Base-by-base conservation (phyloP, 1,140 invertebrate genomes). In the Dinothrombium tinctorium region DNA sequence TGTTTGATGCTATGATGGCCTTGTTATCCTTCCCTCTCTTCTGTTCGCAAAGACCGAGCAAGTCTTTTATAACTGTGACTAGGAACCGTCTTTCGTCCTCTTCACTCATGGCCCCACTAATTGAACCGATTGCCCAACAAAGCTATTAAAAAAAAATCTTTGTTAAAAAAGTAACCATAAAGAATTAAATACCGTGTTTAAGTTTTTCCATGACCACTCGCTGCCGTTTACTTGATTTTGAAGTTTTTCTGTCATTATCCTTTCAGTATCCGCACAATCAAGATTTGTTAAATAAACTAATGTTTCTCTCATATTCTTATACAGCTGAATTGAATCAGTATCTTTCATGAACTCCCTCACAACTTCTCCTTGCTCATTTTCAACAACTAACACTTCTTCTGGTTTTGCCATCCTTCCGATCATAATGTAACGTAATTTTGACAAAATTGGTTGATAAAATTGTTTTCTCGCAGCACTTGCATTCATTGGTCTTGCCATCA, bases 21-120 rank as follows among this genome's bases (percentile, higher is more conserved):
- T 99, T 99, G 59, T 99, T 99, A 60, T 99, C 92, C 65, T 99
- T 99, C 8, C 92, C 92, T 51, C 94, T 78, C 58, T 99, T 99
- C 56, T 98, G 90, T 59, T 99, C 94, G 63, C 94, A 99, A 9
- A 99, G 61, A 2, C 89, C 89, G 24, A 99, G 67, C 37, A 99
- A 66, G 60, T 99, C 92, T 50, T 96, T 95, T 46, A 99, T 99
- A 25, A 99, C 94, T 41, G 89, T 92, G 35, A 99, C 94, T 45
- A 99, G 67, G 66, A 99, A 99, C 37, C 90, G 66, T 56, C 96
- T 96, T 57, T 99, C 94, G 61, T 99, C 92, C 60, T 99, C 94
- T 64, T 99, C 94, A 55, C 81, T 73, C 84, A 95, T 92, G 15
- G 89, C 84, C 51, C 94, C 94, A 49, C 87, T 95, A 57, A 99